Base-by-base conservation (phyloP, 2,113 vertebrate genomes). In the Scomber scombrus region DNA sequence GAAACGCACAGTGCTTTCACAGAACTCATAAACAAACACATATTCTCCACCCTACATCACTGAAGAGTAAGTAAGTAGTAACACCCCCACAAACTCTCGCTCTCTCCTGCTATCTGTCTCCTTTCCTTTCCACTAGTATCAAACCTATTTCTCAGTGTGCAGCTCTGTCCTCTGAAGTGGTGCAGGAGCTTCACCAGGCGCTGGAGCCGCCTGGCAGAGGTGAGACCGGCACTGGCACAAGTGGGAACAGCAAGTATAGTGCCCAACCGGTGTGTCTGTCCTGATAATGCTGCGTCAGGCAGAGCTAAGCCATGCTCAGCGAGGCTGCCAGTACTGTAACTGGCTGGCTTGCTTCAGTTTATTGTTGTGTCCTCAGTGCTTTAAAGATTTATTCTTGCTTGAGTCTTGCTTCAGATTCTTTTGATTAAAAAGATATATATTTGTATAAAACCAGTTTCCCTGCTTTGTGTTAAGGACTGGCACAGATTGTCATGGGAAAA, bases 1-100 rank as follows among this genome's bases (percentile, higher is more conserved):
- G 84, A 90, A 75, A 88, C 46, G 31, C 87, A 84, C 71, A 45
- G 40, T 4, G 81, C 86, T 84, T 87, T 81, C 72, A 75, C 76
- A 87, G 18, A 82, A 78, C 67, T 85, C 72, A 89, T 74, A 87
- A 89, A 91, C 81, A 88, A 83, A 76, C 69, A 88, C 67, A 66
- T 82, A 81, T 81, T 82, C 74, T 47, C 61, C 40, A n/a, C 75
- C 74, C 47, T 61, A 67, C 78, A 65, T 19, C 57, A 56, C 46
- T 71, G 69, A 87, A 56, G 68, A 75, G 76, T 64, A 68, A 82
- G 68, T 14, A 71, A 26, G 23, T 26, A 26, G 23, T 26, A 26
- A 46, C 61, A 57, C 54, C 46, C 55, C 55, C 19, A 0, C 50
- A 72, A 79, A 78, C 56, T 57, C 43, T 13, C 29, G 4, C 67